Percentiles rank a stretch among this genome's conserved stretches.
Evolutionary conservation across 2,797 vertebrate genomes (phyloP).

Genomic region (Mionectes olivaceus): DNA sequence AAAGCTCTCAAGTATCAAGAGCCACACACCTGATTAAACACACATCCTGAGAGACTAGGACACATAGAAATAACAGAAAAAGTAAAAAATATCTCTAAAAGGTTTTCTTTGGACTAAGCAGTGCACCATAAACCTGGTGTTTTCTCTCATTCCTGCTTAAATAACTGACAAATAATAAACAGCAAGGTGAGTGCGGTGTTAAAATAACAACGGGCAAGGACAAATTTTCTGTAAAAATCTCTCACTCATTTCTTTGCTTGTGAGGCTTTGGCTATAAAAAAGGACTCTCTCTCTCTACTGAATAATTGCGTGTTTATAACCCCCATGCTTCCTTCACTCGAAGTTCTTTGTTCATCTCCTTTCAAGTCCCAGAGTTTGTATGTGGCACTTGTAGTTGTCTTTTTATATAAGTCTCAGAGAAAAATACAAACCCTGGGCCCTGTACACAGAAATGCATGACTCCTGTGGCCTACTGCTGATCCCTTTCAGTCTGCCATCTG

Average conservation of each 20-base stretch:
- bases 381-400: neutral
- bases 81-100: neutral
- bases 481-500: neutral
- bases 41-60: neutral
- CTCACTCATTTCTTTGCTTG: neutral
- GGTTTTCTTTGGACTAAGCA: neutral
- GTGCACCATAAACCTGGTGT: neutral
- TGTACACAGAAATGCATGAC: neutral
- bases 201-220: neutral
- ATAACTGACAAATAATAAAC: neutral
- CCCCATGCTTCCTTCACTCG: neutral
- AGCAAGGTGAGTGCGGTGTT: neutral
- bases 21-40: fast-evolving
- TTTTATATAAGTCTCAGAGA: neutral
- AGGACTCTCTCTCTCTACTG: neutral
- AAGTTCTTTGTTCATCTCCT: neutral
- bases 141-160: neutral
- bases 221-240: neutral
- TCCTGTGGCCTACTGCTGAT: neutral
- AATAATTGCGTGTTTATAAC: neutral
- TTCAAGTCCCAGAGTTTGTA: neutral
- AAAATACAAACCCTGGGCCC: neutral
- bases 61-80: neutral
- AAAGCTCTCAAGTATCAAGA: fast-evolving
- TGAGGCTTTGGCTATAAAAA: neutral